Evolutionary conservation across 2,888 invertebrate species (phyloP).

Genomic region (Itoplectis maculator): DNA sequence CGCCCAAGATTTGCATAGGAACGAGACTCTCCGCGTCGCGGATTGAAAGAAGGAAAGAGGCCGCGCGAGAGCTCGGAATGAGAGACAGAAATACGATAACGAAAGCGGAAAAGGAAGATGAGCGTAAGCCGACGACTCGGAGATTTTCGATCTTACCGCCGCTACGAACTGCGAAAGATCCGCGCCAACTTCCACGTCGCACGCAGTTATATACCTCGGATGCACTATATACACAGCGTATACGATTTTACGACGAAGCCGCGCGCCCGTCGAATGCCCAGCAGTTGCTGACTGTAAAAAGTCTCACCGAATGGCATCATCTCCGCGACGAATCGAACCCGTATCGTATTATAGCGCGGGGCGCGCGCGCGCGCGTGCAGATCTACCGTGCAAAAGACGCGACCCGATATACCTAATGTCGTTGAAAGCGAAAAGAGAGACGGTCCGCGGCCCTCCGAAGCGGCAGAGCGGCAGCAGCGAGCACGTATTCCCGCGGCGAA

Average conservation of each 20-base stretch:
- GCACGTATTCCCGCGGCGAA: constrained; percentile 44
- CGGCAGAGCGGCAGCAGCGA: too few relatives aligned
- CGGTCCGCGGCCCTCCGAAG: constrained; percentile 10
- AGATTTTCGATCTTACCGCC: not conserved
- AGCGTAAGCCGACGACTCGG: constrained; percentile 15
- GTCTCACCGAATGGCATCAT: not conserved
- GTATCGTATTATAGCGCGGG: not conserved
- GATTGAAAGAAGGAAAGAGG: constrained; percentile 13
- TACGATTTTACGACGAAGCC: constrained; percentile 6
- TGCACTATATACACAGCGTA: too few relatives aligned
- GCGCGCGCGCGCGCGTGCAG: too few relatives aligned
- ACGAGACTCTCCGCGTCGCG: constrained; percentile 13
- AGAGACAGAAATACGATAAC: constrained; percentile 21
- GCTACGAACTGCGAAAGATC: constrained; percentile 3
- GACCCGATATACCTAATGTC: not conserved
- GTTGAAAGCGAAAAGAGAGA: constrained; percentile 26
- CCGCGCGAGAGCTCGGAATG: not conserved
- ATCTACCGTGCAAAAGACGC: not conserved
- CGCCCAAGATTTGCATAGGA: constrained; percentile 47
- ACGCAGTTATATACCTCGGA: not conserved
- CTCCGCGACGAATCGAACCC: constrained; percentile 37
- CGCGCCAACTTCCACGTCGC: constrained; percentile 4
- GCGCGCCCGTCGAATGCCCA: constrained; percentile 12
- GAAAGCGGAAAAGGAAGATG: constrained; percentile 13
- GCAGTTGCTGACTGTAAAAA: constrained; percentile 11